Base-by-base conservation (phyloP, 2,888 invertebrate species). In the Drosophila borealis region DNA sequence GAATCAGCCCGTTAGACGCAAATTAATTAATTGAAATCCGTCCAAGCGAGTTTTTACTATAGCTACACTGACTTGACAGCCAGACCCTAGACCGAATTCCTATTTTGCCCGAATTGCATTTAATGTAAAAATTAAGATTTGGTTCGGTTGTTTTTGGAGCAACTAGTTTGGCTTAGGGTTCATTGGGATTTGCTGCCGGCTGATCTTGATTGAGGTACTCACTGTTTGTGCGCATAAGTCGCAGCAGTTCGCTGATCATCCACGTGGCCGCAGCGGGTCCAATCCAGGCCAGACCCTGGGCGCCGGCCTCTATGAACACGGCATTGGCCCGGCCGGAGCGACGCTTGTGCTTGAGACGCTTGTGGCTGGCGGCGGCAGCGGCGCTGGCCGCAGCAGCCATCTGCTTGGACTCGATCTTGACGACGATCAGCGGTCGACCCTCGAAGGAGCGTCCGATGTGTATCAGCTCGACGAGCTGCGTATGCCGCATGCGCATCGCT, bases 301-400 rank as follows among this genome's bases (percentile, higher is more conserved):
- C 93, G 0, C 97, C 97, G 10, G 95, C 96, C 87, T 97, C 97
- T 36, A 97, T 93, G 94, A 97, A 97, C 42, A 97, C 95, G 0
- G 95, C 95, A 4, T 96, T 95, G 75, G 96, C 96, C 70, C 93
- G 93, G 89, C 93, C 94, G 62, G 93, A 93, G 79, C 94, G 94
- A 25, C 90, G 90, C 64, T 90, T 90, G 49, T 83, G 73, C 62
- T 90, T 90, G 4, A 80, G 70, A 10, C 90, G 89, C 50, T 86
- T 80, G 80, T 89, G 72, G 86, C 89, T 64, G 76, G 72, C 70
- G 0, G 70, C 72, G n/a, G 78, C 70, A 5, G 81, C 70, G 1
- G 78, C 76, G 5, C 39, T 75, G 70, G 91, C 62, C 70, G 80
- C 76, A 0, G 81, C 81, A 4, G 84, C 78, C 10, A 70, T 49